Percentiles rank a stretch among this genome's conserved stretches.
phyloP scores from a whole-genome alignment of 2,888 invertebrate species.

The Glomeris marginata region DNA sequence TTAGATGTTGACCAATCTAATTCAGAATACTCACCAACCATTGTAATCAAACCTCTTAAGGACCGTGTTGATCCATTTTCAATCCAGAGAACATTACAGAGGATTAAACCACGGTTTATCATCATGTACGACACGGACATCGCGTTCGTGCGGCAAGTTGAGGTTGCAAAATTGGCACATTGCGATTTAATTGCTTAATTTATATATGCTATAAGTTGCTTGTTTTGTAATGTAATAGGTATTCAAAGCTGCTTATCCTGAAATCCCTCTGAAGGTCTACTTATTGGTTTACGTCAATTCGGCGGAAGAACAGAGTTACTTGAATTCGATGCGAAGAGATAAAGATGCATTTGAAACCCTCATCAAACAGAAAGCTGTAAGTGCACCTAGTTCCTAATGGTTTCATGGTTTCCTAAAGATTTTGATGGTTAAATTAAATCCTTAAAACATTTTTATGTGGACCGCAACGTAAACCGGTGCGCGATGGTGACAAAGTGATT shows the following conservation, averaged over 20 bases:
- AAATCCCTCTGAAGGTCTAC: conserved; percentile 53
- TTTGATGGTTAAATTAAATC: too few relatives aligned
- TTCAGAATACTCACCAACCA: conserved; percentile 20
- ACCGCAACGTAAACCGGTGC: not conserved
- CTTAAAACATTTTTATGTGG: too few relatives aligned
- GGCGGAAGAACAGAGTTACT: conserved; percentile 91
- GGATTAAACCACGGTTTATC: conserved; percentile 57
- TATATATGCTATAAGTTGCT: too few relatives aligned
- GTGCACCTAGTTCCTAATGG: too few relatives aligned
- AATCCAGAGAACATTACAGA: conserved; percentile 49
- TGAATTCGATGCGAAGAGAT: conserved; percentile 76
- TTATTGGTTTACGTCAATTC: conserved; percentile 82
- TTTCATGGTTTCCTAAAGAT: too few relatives aligned
- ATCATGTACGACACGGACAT: conserved; percentile 83
- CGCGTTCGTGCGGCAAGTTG: conserved; percentile 73
- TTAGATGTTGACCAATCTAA: not conserved
- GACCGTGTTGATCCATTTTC: conserved; percentile 43
- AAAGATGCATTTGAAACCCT: conserved; percentile 87
- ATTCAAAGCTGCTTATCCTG: conserved; percentile 43
- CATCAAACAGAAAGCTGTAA: conserved; percentile 80
- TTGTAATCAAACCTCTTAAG: conserved; percentile 29
- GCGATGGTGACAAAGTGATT: not conserved
- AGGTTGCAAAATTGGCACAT: conserved; percentile 38
- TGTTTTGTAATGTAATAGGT: conserved; percentile 5
- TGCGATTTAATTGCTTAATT: too few relatives aligned